Percentiles rank a stretch among this genome's conserved stretches.
These are phyloP conservation scores for Leptopilina syphax DNA, from an alignment of 2,888 invertebrate genomes.

Conservation along the genomic window DNA sequence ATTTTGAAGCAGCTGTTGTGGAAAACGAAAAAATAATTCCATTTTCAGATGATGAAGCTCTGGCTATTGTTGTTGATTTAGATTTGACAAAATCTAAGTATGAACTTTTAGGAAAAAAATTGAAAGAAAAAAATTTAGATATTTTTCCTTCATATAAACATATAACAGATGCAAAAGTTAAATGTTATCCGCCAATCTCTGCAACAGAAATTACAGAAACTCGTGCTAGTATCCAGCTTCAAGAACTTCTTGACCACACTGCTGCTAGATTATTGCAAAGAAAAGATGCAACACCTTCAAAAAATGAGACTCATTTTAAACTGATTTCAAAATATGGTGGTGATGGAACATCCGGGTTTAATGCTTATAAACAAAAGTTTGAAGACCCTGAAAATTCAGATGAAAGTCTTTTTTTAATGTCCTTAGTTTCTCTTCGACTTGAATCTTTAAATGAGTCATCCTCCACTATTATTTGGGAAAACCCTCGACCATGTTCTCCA, in stretches of 20 bases:
- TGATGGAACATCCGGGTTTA: not conserved
- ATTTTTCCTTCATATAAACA: not conserved
- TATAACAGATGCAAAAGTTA: not conserved
- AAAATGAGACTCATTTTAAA: not conserved
- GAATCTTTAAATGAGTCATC: not conserved
- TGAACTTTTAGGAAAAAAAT: not conserved
- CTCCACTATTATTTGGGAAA: not conserved
- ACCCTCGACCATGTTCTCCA: not conserved
- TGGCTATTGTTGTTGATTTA: constrained; percentile 1
- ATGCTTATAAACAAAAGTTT: not conserved
- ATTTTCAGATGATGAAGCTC: not conserved
- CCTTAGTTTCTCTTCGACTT: not conserved
- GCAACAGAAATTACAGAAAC: not conserved
- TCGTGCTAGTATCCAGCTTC: not conserved
- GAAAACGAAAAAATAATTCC: not conserved
- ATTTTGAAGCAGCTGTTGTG: not conserved
- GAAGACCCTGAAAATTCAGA: not conserved
- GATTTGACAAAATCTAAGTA: not conserved
- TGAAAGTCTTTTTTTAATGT: constrained; percentile 1
- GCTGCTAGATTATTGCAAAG: not conserved
- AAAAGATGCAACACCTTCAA: not conserved
- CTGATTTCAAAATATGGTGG: not conserved
- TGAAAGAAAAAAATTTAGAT: not conserved
- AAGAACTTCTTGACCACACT: not conserved
- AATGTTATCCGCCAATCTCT: not conserved